Base-by-base conservation (phyloP, 1,140 invertebrate genomes). In the Cyrtorhinus lividipennis region DNA sequence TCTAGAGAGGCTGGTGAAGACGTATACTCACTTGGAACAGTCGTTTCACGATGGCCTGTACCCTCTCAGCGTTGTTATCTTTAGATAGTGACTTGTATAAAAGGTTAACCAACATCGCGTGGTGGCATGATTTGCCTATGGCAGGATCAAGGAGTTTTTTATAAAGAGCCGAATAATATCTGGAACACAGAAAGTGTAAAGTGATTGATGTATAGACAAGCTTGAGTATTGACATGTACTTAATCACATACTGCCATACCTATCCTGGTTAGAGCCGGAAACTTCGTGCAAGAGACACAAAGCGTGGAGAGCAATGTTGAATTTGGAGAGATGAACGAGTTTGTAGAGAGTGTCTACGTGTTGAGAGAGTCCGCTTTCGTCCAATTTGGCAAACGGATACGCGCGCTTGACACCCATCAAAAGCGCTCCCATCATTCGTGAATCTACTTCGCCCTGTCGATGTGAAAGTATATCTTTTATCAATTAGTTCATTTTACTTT, bases 81-180 rank as follows among this genome's bases (percentile, higher is more conserved):
- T 81, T 82, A 66, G 85, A 83, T 63, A 98, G 75, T 15, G 92
- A 84, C 70, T 90, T 86, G 72, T 85, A 93, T 1, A 97, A 73
- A 24, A 99, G 79, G 72, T 92, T 94, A 25, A 98, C 78, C 66
- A 97, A 83, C 45, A 93, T 79, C 1, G 90, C 83, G 23, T 87
- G 85, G 67, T 90, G 86, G 2, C 84, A 83, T 0, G 85, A 85
- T 18, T 76, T 79, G 59, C 82, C 78, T 45, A 97, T 78, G 64
- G 87, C 82, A 1, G 86, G 78, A 70, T 92, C 89, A 0, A 85
- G 69, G 56, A 98, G 70, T 72, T 96, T 95, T 30, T 81, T 81
- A 72, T 98, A 99, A 22, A 99, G 78, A 0, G 90, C 83, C 65
- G 81, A 81, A 76, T 96, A 98, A 77, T 90, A 98, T 62, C 94